Base-by-base conservation (phyloP, 2,888 invertebrate species). In the Orthonevra nobilis region DNA sequence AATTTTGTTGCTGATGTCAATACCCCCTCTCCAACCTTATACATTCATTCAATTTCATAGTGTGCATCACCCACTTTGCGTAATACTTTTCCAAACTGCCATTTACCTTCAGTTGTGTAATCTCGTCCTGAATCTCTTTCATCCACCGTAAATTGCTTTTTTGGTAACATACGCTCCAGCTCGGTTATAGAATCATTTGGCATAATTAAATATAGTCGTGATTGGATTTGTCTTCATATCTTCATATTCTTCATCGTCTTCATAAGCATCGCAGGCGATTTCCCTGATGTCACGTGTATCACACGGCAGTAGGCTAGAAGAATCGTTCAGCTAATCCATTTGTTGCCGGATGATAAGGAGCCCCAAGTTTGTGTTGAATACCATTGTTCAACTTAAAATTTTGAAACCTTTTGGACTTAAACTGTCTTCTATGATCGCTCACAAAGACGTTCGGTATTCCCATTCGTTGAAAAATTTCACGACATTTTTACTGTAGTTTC, bases 231-330 rank as follows among this genome's bases (percentile, higher is more conserved):
- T 15, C 75, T 32, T 5, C 63, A 66, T 10, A 82, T 66, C n/a
- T n/a, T n/a, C n/a, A n/a, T n/a, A n/a, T n/a, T n/a, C n/a, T n/a
- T n/a, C n/a, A n/a, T n/a, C n/a, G n/a, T n/a, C n/a, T n/a, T n/a
- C 75, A 72, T 75, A 14, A 73, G 10, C 68, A 72, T 73, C 5
- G 73, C 63, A 17, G 69, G 75, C n/a, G 81, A 82, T 14, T 70
- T 66, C 0, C 44, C 48, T n/a, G 81, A 81, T 2, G 48, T 48
- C 14, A 48, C 48, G 38, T 77, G 73, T 5, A 79, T 70, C 9
- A 68, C 54, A 10, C 75, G 54, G 9, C 68, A 54, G 48, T 81
- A 82, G 44, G 68, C 63, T 50, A 75, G 20, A n/a, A 81, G 3
- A 30, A 23, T 20, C 28, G 23, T 14, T 46, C 44, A 12, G 26